Evolutionary conservation across 2,888 invertebrate species (phyloP), one percentile per base, ranked within the genome.

Genomic region (Parascotia fuliginaria): DNA sequence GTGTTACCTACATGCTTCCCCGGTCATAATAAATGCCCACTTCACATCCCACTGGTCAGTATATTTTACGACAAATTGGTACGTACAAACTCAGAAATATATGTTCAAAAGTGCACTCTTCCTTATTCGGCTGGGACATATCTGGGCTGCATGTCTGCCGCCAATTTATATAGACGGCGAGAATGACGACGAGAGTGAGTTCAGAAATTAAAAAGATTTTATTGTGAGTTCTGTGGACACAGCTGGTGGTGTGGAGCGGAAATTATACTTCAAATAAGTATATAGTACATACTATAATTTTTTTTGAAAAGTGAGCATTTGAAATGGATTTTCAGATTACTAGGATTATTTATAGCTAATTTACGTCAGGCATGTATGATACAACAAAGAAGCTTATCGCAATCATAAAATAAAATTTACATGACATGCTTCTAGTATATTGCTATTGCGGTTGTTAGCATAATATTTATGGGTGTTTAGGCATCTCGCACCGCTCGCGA

Each of bases 41-140:
- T 77, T 73, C 40, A 60, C 74, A 59, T 62, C 82, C 79, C 77
- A 80, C 79, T 66, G 63, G 37, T 13, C 11, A n/a, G n/a, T n/a
- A 58, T 63, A 65, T 69, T 77, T 79, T 75, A 78, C 71, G 66
- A 76, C 68, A 73, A 60, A 63, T 73, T 73, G 73, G 68, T 73
- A 67, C 71, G 68, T 73, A 67, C 71, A 70, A 75, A 75, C 70
- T 71, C 65, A 71, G 74, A 67, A 64, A 75, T 76, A 77, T 84
- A 85, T 83, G 81, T 84, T 83, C 85, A 87, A n/a, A n/a, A 87
- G 83, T 86, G 83, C 79, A 79, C 73, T 82, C 83, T 84, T 85
- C 85, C 85, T 85, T 82, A 81, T 76, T 66, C 67, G 70, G 63
- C 54, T 63, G 42, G 48, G 55, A 66, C 56, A 57, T 60, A 70